These are phyloP conservation scores for Poecilia velifera DNA, from an alignment of 2,797 vertebrate genomes.

Conservation along the genomic window DNA sequence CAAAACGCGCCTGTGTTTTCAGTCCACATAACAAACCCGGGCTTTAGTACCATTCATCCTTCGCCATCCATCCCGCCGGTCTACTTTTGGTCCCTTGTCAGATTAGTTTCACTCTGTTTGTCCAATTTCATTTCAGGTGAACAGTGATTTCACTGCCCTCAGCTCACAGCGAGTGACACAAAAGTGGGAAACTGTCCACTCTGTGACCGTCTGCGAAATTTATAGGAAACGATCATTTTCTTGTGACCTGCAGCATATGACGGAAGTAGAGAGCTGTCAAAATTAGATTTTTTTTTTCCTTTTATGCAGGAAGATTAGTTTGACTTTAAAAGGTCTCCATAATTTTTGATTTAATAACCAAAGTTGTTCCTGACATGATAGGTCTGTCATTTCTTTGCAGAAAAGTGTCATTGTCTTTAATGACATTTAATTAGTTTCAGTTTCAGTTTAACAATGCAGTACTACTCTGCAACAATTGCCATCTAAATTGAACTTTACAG, in stretches of 20 bases:
- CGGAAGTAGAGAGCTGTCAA: not conserved
- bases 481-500: not conserved
- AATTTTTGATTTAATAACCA: not conserved
- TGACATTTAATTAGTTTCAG: not conserved
- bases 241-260: not conserved
- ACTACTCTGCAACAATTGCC: not conserved
- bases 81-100: slow-evolving; percentile 19
- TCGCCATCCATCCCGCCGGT: slow-evolving; percentile 9
- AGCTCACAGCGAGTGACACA: not conserved
- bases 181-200: slow-evolving; percentile 12
- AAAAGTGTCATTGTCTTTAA: not conserved
- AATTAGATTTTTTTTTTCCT: not conserved
- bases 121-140: slow-evolving; percentile 38
- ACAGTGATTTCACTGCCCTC: slow-evolving; percentile 13
- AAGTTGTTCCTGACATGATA: not conserved
- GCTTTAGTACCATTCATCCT: slow-evolving; percentile 20
- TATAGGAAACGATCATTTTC: not conserved
- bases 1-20: slow-evolving; percentile 28
- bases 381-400: not conserved
- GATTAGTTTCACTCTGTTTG: slow-evolving; percentile 41
- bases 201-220: not conserved
- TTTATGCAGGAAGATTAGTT: not conserved
- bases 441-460: not conserved
- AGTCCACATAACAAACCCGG: slow-evolving; percentile 27
- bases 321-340: not conserved